Conservation (phyloP, 53 echinoderm and acorn worm genomes). For the Antedon mediterranea region DNA sequence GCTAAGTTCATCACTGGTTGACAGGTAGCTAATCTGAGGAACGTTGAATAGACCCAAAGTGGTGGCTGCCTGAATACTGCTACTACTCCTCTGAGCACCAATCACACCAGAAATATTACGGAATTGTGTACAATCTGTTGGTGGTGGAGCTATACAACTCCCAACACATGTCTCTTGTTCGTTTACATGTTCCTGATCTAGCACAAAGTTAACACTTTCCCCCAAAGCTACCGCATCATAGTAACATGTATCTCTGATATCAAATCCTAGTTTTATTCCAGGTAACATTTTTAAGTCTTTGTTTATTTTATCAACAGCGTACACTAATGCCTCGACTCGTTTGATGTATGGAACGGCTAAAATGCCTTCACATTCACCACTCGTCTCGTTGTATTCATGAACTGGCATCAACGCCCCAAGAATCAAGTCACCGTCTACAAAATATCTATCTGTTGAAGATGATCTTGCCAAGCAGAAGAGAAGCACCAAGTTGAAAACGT, state of each 20-base stretch:
- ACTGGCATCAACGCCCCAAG: slow-evolving; percentile 67
- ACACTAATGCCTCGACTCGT: slow-evolving; percentile 64
- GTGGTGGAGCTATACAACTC: neutral
- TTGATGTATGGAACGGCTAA: slow-evolving; percentile 47
- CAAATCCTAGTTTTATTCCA: slow-evolving; percentile 46
- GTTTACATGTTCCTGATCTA: neutral
- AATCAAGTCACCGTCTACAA: slow-evolving; percentile 48
- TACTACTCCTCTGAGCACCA: slow-evolving; percentile 60
- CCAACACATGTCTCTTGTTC: neutral
- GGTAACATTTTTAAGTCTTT: slow-evolving; percentile 28
- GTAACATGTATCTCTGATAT: slow-evolving; percentile 77
- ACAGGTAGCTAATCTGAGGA: slow-evolving; percentile 81
- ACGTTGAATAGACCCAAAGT: slow-evolving; percentile 49
- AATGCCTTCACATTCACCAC: slow-evolving; percentile 18
- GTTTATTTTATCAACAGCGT: slow-evolving; percentile 57
- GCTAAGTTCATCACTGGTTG: slow-evolving; percentile 74
- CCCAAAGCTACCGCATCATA: slow-evolving; percentile 55
- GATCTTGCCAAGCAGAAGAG: neutral
- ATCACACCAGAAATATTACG: slow-evolving; percentile 43
- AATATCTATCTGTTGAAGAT: neutral
- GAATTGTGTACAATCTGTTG: slow-evolving; percentile 6
- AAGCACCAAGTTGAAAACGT: neutral
- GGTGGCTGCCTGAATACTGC: slow-evolving; percentile 63
- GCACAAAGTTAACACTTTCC: slow-evolving; percentile 45
- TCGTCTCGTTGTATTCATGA: slow-evolving; percentile 35